Conservation (phyloP, 2,797 vertebrate genomes). For the Alcedo atthis region DNA sequence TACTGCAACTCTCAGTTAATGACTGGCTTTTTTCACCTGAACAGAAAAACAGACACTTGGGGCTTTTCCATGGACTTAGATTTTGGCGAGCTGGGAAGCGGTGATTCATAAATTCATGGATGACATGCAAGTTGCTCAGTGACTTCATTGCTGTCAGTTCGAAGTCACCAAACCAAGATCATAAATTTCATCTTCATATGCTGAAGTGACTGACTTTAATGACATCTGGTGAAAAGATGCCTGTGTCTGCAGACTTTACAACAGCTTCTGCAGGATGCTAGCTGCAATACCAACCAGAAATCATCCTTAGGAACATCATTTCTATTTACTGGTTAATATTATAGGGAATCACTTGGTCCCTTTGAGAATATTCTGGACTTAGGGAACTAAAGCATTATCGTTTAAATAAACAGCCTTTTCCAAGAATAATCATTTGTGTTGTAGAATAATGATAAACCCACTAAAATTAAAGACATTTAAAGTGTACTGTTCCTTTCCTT, state of each 20-base stretch:
- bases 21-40: neutral
- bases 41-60: neutral
- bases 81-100: neutral
- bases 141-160: neutral
- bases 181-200: neutral
- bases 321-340: neutral
- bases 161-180: neutral
- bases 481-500: neutral
- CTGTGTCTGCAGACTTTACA: neutral
- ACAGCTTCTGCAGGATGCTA: neutral
- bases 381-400: neutral
- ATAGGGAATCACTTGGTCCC: neutral
- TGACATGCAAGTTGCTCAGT: neutral
- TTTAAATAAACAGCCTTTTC: neutral
- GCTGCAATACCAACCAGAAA: neutral
- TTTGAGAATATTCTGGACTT: neutral
- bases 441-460: neutral
- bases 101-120: neutral
- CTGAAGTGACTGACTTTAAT: neutral
- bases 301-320: too few relatives aligned
- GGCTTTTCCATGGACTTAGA: neutral
- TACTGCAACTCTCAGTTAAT: neutral
- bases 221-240: neutral
- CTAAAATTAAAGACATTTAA: neutral
- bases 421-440: neutral